Conservation (phyloP, 2,888 invertebrate species). For the Acronicta alni region DNA sequence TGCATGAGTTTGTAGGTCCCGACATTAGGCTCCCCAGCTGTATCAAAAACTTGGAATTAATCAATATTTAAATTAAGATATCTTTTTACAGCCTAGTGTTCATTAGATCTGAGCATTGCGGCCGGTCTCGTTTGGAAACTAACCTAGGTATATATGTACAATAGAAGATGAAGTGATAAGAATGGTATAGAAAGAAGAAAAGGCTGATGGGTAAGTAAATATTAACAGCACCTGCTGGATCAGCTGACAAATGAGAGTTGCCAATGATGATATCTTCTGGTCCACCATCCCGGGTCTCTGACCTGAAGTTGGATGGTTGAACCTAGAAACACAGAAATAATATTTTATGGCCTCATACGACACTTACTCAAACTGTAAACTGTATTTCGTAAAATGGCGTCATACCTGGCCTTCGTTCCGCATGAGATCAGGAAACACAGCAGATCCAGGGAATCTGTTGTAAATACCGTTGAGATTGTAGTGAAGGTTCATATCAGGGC, state of each 20-base stretch:
- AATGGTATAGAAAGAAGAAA: no score
- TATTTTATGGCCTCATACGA: neutral
- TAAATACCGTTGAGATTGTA: conserved; percentile 86
- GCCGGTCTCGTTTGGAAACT: no score
- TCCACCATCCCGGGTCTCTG: conserved; percentile 70
- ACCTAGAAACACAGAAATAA: conserved; percentile 64
- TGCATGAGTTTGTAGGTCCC: conserved; percentile 73
- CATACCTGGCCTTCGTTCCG: conserved; percentile 81
- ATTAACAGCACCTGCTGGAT: conserved; percentile 62
- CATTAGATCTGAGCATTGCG: no score
- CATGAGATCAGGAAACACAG: conserved; percentile 77
- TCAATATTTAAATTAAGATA: neutral
- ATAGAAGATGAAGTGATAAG: no score
- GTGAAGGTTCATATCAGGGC: conserved; percentile 86
- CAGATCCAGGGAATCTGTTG: conserved; percentile 77
- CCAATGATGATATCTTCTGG: conserved; percentile 76
- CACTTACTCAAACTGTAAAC: neutral
- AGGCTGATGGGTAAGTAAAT: neutral
- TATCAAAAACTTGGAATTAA: conserved; percentile 19
- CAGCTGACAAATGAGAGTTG: conserved; percentile 66
- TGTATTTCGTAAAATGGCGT: neutral
- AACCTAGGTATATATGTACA: no score
- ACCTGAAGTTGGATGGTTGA: conserved; percentile 81
- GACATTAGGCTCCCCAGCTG: conserved; percentile 69
- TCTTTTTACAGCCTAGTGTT: neutral